phyloP scores from a whole-genome alignment of 2,888 invertebrate genomes.

The Germaria angustata region DNA sequence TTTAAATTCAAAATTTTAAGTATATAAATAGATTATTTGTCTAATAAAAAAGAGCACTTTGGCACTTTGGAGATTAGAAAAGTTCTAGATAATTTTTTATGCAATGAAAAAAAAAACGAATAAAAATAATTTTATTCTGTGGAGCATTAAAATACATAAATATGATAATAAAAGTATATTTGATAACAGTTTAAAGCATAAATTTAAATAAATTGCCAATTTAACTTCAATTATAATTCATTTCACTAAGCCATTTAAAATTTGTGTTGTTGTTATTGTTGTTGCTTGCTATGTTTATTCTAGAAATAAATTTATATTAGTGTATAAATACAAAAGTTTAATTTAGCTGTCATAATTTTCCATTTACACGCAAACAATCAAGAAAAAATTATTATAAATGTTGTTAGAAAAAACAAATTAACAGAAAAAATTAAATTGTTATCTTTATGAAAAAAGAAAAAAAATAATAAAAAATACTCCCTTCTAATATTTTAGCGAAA shows the following conservation, averaged over 20 bases:
- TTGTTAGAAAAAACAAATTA: slow-evolving; percentile 36
- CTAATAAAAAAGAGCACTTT: too few relatives aligned
- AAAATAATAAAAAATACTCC: too few relatives aligned
- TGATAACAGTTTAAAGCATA: slow-evolving; percentile 3
- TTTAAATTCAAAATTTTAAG: too few relatives aligned
- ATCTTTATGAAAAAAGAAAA: not conserved
- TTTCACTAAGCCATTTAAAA: slow-evolving; percentile 37
- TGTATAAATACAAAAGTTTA: slow-evolving; percentile 15
- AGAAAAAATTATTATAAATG: slow-evolving; percentile 36
- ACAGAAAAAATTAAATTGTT: slow-evolving; percentile 16
- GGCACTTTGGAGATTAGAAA: too few relatives aligned
- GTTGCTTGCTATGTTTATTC: not conserved
- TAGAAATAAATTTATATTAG: slow-evolving; percentile 8
- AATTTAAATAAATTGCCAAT: slow-evolving; percentile 62
- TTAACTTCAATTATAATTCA: slow-evolving; percentile 55
- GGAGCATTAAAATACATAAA: not conserved
- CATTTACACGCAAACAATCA: slow-evolving; percentile 43
- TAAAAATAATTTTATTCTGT: too few relatives aligned
- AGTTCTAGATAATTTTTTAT: not conserved
- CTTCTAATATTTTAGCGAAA: too few relatives aligned
- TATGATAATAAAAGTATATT: not conserved
- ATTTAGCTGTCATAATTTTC: slow-evolving; percentile 42
- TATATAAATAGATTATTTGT: too few relatives aligned
- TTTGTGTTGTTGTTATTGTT: not conserved
- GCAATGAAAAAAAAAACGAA: not conserved